Conservation (phyloP, 2,888 invertebrate genomes). For the Argyra leucocephala region DNA sequence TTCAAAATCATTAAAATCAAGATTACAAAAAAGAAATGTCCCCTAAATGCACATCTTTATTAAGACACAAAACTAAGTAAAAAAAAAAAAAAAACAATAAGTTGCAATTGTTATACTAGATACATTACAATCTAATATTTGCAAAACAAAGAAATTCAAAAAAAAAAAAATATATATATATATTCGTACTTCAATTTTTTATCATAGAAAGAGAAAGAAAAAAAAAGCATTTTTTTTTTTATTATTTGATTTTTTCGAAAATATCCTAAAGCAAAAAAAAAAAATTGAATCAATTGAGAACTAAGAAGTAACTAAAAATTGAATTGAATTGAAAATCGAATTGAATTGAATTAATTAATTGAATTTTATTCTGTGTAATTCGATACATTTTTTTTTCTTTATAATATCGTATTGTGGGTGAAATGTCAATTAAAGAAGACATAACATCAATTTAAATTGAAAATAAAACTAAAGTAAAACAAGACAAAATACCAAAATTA, state of each 20-base stretch:
- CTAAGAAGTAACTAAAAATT: no score
- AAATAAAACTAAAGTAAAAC: background rate
- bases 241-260: no score
- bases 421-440: slow-evolving; percentile 6
- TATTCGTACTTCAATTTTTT: no score
- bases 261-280: no score
- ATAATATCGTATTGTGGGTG: background rate
- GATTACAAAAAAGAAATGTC: background rate
- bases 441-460: slow-evolving; percentile 2
- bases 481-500: no score
- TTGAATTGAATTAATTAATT: slow-evolving; percentile 3
- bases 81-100: background rate
- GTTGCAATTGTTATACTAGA: background rate
- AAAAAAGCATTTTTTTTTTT: no score
- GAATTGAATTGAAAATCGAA: background rate
- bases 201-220: no score
- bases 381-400: background rate
- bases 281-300: no score
- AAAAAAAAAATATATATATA: no score
- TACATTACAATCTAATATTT: background rate
- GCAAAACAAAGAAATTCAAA: background rate
- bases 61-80: background rate
- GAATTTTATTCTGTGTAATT: no score
- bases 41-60: slow-evolving; percentile 4
- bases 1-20: background rate